Base-by-base conservation (phyloP, 1,140 invertebrate genomes). In the Cyclina sinensis region DNA sequence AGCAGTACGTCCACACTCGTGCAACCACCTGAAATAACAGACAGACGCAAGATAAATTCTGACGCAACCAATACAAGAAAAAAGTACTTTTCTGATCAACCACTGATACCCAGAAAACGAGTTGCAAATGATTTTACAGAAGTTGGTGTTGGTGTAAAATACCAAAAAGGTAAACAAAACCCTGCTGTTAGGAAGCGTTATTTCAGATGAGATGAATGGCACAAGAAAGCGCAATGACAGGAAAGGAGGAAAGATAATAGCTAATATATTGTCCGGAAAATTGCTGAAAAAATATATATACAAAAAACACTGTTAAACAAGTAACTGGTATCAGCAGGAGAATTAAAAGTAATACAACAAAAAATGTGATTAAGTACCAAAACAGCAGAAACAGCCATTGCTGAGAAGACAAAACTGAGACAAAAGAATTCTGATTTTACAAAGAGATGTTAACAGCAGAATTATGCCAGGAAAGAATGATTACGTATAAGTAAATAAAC, bases 391-490 rank as follows among this genome's bases (percentile, higher is more conserved):
- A 43, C 76, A 54, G 14, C 46, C 32, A 30, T 43, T 32, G 30
- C 21, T 57, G 62, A 43, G 46, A n/a, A 62, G 81, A 30, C 21
- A 24, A 11, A 24, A 74, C 1, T 43, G 30, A 18, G 27, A 21
- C n/a, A 24, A 54, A n/a, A 79, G 84, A 7, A 74, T 51, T 12
- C n/a, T 82, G 14, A 7, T 43, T 43, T 14, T 43, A 43, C 4
- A 43, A 7, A 43, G 43, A 43, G 43, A 43, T 14, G 30, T 88
- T 43, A 88, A 85, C 32, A 88, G 85, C 37, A 43, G 59, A 16
- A 27, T 62, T n/a, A 59, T 84, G 37, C 85, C 81, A 18, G 81
- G 82, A 16, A 90, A 90, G 24, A 86, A 80, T 24, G 86, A 89
- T 27, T 76, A 43, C 12, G 48, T 18, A 11, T 89, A 88, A 73